Base-by-base conservation (phyloP, 2,888 invertebrate species). In the Hypomecis punctinalis region DNA sequence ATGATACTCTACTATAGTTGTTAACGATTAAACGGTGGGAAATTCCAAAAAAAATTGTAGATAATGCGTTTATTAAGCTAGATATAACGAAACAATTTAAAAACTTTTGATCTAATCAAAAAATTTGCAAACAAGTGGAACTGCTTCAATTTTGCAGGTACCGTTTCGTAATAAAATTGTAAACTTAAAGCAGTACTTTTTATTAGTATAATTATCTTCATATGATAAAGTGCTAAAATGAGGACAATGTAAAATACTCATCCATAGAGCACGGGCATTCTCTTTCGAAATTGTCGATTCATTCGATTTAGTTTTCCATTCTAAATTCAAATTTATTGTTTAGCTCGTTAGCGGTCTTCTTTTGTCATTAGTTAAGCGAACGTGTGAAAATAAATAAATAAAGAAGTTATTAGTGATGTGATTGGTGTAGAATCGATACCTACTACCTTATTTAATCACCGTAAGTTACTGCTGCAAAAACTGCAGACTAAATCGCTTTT, bases 291-390 rank as follows among this genome's bases (percentile, higher is more conserved):
- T 74, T 88, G 88, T 80, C 86, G 86, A 89, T 83, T 89, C 89
- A 89, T 88, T 80, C 85, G 86, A 84, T 86, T 88, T 89, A 89
- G 88, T 89, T 88, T 87, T 85, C 80, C 79, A 85, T 84, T 85
- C 79, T 79, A 78, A 86, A 85, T 85, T 84, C 80, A 78, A 81
- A 84, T 79, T 82, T 79, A 82, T 87, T 87, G 86, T 85, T 81
- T 76, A 77, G 78, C 83, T 88, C 86, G 87, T 88, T 88, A 88
- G 81, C 78, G 72, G 75, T 66, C 58, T 72, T 83, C 82, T 81
- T 85, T 86, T 88, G 81, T 89, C 70, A 70, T 72, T 81, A 76
- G 64, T 66, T 81, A 85, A 85, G 79, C 80, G 81, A 75, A 82
- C 86, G 85, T 88, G 86, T 85, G 84, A 84, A 85, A 83, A 82